These are phyloP conservation scores for Vidua chalybeata DNA, from an alignment of 2,113 vertebrate species.

Conservation along the genomic window DNA sequence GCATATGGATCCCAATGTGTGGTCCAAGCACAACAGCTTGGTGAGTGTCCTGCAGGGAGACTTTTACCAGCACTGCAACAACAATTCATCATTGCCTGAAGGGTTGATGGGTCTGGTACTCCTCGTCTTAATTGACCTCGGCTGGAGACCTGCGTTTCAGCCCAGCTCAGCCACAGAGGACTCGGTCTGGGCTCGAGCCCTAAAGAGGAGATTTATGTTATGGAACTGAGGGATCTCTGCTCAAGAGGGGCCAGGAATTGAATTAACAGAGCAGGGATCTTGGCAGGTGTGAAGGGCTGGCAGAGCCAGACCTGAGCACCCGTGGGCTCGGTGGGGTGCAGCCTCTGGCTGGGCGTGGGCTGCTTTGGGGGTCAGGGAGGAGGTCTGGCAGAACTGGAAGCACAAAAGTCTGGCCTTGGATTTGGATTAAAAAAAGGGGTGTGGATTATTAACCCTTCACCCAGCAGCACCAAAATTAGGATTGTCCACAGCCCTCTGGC, in stretches of 20 bases:
- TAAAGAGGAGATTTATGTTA: slow-evolving; percentile 37
- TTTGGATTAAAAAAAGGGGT: not conserved
- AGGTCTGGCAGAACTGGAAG: not conserved
- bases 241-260: not conserved
- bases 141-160: slow-evolving; percentile 16
- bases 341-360: not conserved
- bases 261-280: slow-evolving; percentile 29
- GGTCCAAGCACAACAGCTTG: slow-evolving; percentile 67
- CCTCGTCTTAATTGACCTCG: slow-evolving; percentile 56
- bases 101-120: slow-evolving; percentile 43
- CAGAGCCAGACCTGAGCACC: not conserved
- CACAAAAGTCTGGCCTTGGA: not conserved
- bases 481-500: not conserved
- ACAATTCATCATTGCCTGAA: slow-evolving; percentile 63
- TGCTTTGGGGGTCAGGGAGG: not conserved
- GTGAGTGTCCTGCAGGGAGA: slow-evolving; percentile 63
- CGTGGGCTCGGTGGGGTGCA: not conserved
- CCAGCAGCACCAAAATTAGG: not conserved
- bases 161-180: slow-evolving; percentile 26
- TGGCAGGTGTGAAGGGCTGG: not conserved
- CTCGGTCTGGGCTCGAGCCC: not conserved
- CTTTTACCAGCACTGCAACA: slow-evolving; percentile 62
- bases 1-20: slow-evolving; percentile 62
- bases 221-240: not conserved
- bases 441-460: not conserved